These are phyloP conservation scores for Arnoldichthys spilopterus DNA, from an alignment of 2,797 vertebrate species.

Conservation along the genomic window DNA sequence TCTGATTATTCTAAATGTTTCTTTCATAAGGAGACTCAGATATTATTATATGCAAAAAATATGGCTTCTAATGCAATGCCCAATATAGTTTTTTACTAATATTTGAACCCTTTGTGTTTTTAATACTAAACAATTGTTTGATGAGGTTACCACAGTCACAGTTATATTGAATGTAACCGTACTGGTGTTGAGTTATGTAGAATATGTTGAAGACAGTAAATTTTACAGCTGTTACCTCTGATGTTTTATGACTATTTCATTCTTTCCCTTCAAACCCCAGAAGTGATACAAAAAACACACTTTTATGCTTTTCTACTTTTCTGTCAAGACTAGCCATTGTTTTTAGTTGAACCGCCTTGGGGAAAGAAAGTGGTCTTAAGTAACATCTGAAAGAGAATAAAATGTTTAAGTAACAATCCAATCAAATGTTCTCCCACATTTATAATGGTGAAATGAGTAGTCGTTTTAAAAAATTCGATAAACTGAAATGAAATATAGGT, in stretches of 20 bases:
- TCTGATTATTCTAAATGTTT: constrained; percentile 49
- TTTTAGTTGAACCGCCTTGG: neutral
- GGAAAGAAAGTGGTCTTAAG: neutral
- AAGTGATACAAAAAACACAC: neutral
- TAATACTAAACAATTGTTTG: neutral
- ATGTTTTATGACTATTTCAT: neutral
- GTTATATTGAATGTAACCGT: neutral
- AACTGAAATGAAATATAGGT: constrained; percentile 52
- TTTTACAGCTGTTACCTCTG: neutral
- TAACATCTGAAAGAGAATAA: neutral
- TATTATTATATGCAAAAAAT: constrained; percentile 47
- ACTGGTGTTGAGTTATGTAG: neutral
- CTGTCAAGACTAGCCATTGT: neutral
- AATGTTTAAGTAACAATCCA: neutral
- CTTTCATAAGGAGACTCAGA: constrained; percentile 41
- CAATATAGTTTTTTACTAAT: constrained; percentile 1
- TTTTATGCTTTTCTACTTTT: neutral
- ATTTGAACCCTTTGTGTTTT: neutral
- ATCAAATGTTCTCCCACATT: constrained; percentile 23
- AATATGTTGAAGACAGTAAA: neutral
- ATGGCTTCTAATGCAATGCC: constrained; percentile 4
- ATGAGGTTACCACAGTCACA: too few relatives aligned
- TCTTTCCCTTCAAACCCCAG: neutral
- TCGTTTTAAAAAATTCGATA: constrained; percentile 41
- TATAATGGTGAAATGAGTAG: constrained; percentile 42